phyloP scores from a whole-genome alignment of 2,797 vertebrate genomes.

The Danio tinwini region DNA sequence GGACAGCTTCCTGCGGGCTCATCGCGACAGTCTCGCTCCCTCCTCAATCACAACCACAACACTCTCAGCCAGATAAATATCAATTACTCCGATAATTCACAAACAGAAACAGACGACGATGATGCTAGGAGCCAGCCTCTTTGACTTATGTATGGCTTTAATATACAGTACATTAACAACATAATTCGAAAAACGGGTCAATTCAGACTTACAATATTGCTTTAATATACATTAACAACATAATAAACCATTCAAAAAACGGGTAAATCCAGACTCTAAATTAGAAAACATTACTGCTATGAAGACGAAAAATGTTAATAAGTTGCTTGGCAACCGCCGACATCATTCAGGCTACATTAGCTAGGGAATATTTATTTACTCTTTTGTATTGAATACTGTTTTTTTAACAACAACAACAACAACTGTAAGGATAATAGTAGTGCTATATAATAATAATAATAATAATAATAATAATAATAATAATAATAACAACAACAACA shows the following conservation, averaged over 20 bases:
- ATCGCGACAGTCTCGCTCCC: neutral
- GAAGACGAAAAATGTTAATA: neutral
- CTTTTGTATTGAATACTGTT: neutral
- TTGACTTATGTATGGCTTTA: too few relatives aligned
- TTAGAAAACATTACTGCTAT: neutral
- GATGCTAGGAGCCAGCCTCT: too few relatives aligned
- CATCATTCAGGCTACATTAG: neutral
- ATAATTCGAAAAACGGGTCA: neutral
- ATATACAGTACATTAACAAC: too few relatives aligned
- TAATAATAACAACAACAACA: too few relatives aligned
- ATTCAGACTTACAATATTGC: too few relatives aligned
- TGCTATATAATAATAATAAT: too few relatives aligned
- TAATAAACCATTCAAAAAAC: neutral
- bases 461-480: neutral
- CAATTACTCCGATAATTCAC: too few relatives aligned
- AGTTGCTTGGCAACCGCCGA: neutral
- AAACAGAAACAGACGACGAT: too few relatives aligned
- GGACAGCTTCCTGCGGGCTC: conserved; percentile 6
- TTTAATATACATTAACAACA: neutral
- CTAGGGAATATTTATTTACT: neutral
- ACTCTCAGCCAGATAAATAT: too few relatives aligned
- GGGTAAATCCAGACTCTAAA: neutral
- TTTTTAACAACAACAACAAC: too few relatives aligned
- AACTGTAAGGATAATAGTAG: too few relatives aligned
- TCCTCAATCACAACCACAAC: too few relatives aligned